Percentiles rank a stretch among this genome's conserved stretches.
Evolutionary conservation across 2,888 invertebrate species (phyloP).

Genomic region (Panzeria rudis): DNA sequence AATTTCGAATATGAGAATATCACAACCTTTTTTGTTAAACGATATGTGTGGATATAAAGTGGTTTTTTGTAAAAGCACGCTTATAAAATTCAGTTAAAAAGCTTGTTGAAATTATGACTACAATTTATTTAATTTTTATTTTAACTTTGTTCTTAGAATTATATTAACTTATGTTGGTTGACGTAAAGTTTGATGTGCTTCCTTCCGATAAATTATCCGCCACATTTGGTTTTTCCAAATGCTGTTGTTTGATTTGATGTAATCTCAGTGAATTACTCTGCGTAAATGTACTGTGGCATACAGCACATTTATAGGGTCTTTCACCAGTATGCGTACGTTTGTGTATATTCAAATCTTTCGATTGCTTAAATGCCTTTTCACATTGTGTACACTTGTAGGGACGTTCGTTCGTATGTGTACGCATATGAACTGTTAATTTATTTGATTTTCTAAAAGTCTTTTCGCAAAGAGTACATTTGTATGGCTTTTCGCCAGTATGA

Average conservation of each 20-base stretch:
- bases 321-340: slow-evolving; percentile 69
- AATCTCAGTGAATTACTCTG: slow-evolving; percentile 63
- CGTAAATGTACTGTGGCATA: slow-evolving; percentile 67
- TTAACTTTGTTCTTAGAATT: neutral
- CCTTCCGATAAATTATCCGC: neutral
- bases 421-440: slow-evolving; percentile 86
- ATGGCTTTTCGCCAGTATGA: slow-evolving; percentile 67
- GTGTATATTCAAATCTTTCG: slow-evolving; percentile 89
- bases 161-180: slow-evolving; percentile 37
- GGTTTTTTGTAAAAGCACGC: neutral
- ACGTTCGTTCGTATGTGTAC: slow-evolving; percentile 85
- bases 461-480: slow-evolving; percentile 79
- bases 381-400: slow-evolving; percentile 86
- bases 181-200: slow-evolving; percentile 2
- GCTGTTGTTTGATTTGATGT: slow-evolving; percentile 65
- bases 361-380: slow-evolving; percentile 87
- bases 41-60: neutral
- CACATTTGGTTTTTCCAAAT: slow-evolving; percentile 45
- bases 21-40: neutral
- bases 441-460: slow-evolving; percentile 86
- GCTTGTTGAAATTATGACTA: neutral
- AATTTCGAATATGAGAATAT: too few species aligned
- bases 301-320: slow-evolving; percentile 67
- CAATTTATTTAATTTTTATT: slow-evolving; percentile 7
- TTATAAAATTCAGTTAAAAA: neutral